A percentile compares a stretch with the other conserved stretches of the same genome.
Conservation (phyloP, 2,113 vertebrate genomes). For the Sceloporus tristichus region DNA sequence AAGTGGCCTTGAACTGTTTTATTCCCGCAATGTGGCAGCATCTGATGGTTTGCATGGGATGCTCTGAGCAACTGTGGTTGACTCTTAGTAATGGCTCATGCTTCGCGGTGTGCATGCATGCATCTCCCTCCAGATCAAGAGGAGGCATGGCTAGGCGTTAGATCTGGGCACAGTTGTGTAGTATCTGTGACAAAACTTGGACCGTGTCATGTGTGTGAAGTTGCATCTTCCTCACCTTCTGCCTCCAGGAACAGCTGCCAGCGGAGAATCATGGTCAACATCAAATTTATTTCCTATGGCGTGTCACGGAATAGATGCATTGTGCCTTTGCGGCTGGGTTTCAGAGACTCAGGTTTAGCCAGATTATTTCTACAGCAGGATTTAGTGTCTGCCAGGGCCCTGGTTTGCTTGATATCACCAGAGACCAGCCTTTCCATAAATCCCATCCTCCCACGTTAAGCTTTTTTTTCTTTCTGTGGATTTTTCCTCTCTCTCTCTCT, state of each 20-base stretch:
- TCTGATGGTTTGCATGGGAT: too few relatives aligned
- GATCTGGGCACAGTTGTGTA: too few relatives aligned
- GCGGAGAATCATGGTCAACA: not conserved
- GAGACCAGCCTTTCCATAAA: conserved; percentile 66
- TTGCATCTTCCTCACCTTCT: too few relatives aligned
- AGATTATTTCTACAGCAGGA: conserved; percentile 64
- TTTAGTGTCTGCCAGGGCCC: conserved; percentile 60
- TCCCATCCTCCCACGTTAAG: conserved; percentile 40
- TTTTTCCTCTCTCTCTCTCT: not conserved
- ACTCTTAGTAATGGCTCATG: too few relatives aligned
- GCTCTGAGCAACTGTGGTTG: too few relatives aligned
- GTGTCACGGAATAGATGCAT: conserved; percentile 49
- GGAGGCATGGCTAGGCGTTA: too few relatives aligned
- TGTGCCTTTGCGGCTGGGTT: conserved; percentile 54
- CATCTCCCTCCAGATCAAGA: too few relatives aligned
- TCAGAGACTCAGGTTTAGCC: conserved; percentile 58
- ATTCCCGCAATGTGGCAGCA: too few relatives aligned
- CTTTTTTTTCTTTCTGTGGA: conserved; percentile 6
- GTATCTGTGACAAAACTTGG: too few relatives aligned
- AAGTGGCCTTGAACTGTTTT: too few relatives aligned
- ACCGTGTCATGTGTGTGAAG: not conserved
- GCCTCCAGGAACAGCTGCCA: not conserved
- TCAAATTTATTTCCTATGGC: conserved; percentile 24
- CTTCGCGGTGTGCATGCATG: too few relatives aligned
- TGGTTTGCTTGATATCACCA: conserved; percentile 58